phyloP scores from a whole-genome alignment of 2,797 vertebrate genomes.

The Agapornis canus region DNA sequence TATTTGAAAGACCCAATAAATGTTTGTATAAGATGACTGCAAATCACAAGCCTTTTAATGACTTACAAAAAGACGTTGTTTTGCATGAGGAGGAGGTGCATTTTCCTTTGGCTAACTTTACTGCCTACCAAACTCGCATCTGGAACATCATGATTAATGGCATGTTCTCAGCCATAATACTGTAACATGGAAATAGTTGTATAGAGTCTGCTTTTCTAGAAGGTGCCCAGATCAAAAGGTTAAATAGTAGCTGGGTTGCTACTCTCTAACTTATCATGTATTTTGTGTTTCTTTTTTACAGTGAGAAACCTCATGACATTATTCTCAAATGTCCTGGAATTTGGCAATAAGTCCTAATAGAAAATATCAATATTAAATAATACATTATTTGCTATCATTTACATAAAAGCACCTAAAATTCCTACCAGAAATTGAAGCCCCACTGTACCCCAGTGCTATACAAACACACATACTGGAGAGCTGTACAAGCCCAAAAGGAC shows the following conservation, averaged over 20 bases:
- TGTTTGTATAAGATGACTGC: not conserved
- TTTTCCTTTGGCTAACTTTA: slow-evolving; percentile 4
- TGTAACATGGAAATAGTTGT: not conserved
- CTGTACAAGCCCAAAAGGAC: rapidly evolving
- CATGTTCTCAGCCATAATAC: not conserved
- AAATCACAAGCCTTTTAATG: slow-evolving; percentile 44
- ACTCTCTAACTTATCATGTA: rapidly evolving
- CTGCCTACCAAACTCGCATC: not conserved
- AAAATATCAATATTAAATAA: not conserved
- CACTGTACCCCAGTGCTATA: rapidly evolving
- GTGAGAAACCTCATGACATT: not conserved
- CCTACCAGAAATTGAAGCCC: not conserved
- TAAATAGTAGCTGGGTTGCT: not conserved
- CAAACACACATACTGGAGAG: not conserved
- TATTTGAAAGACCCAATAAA: slow-evolving; percentile 47
- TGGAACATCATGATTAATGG: slow-evolving; percentile 13
- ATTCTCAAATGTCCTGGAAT: not conserved
- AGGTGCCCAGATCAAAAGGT: not conserved
- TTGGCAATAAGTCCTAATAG: rapidly evolving
- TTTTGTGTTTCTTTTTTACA: not conserved
- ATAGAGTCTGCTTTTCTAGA: not conserved
- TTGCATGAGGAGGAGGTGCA: not conserved
- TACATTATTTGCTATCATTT: not conserved
- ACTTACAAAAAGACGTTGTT: not conserved
- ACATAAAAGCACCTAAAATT: not conserved